Evolutionary conservation across 1,140 invertebrate species (phyloP), one percentile per base, ranked within the genome.

Genomic region (Saccostrea glomerata): DNA sequence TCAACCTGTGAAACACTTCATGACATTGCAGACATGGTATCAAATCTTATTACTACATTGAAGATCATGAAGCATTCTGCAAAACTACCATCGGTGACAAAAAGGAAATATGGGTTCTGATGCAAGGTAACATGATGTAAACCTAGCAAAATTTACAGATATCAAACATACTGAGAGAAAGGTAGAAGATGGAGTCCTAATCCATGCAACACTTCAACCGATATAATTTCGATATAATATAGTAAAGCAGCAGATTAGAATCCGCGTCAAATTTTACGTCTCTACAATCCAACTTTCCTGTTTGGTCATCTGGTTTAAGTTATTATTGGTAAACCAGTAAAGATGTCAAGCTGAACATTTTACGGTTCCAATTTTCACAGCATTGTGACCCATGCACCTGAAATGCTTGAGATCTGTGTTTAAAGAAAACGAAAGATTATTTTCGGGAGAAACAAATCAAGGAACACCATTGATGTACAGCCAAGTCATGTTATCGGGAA

Each of bases 41-140:
- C 30, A 36, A 77, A 87, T 36, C 2, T 82, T 4, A 87, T 63
- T 15, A 15, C 40, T 15, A 73, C 82, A 40, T 63, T 83, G n/a
- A 54, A 30, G 47, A 15, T 56, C 40, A 47, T 25, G 25, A 66
- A 88, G 36, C 15, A 20, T 87, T 87, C 36, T 83, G 36, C 36
- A 25, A 23, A 11, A 60, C 40, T 3, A 87, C 86, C 12, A 83
- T 87, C 36, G 73, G 6, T 6, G 73, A 87, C 40, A 82, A 30
- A 58, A 87, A 87, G 40, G 54, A 87, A 83, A 0, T 87, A 4
- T 58, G 77, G 73, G 86, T 5, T 83, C 73, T 15, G 77, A 87
- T 82, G 77, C 86, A 25, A 40, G 86, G 11, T 58, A 60, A 20
- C 47, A 66, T 23, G 56, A 20, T 9, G 55, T 87, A 13, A 83